Base-by-base conservation (phyloP, 1,140 invertebrate species). In the Radopholus similis region DNA sequence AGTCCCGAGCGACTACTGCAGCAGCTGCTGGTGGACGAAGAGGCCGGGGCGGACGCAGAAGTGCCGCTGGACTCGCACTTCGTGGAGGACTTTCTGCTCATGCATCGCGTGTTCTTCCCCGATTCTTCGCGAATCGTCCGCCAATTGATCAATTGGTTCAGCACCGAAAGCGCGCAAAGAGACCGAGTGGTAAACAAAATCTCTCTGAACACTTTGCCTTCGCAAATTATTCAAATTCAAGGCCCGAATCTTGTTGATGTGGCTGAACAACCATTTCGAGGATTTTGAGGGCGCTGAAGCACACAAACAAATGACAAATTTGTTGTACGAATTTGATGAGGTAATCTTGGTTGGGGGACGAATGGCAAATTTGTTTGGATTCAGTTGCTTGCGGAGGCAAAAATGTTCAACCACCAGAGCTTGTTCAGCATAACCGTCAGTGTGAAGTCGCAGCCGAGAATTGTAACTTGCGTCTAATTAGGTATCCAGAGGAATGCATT, bases 191-290 rank as follows among this genome's bases (percentile, higher is more conserved):
- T 54, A 54, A 54, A 34, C 4, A 54, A 15, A n/a, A 32, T 53
- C 34, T 18, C 13, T 13, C 3, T 53, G 28, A n/a, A n/a, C n/a
- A n/a, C 13, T 30, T 15, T 18, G 28, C 28, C 13, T 15, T 53
- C 15, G 28, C 15, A 54, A 4, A 32, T 23, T 18, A 32, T 18
- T 23, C 4, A n/a, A 3, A 13, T 53, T 53, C 4, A 54, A 54
- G 51, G 95, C 94, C 0, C 86, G 94, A 63, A 93, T 98, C 0
- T 90, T 98, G 0, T 85, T 97, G 2, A 79, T 97, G 0, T 99
- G 95, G 95, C 94, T 97, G 0, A 97, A 97, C 83, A 97, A 97
- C 84, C 95, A 98, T 85, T 98, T 97, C 81, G 96, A 93, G 28
- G 95, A 98, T 83, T 99, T 98, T 85, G 95, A 99, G 35, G 59